A percentile compares a stretch with the other conserved stretches of the same genome.
These are phyloP conservation scores for Sanderia malayensis DNA, from an alignment of 30 jellyfish, hydroid and myxozoan species.

Conservation along the genomic window DNA sequence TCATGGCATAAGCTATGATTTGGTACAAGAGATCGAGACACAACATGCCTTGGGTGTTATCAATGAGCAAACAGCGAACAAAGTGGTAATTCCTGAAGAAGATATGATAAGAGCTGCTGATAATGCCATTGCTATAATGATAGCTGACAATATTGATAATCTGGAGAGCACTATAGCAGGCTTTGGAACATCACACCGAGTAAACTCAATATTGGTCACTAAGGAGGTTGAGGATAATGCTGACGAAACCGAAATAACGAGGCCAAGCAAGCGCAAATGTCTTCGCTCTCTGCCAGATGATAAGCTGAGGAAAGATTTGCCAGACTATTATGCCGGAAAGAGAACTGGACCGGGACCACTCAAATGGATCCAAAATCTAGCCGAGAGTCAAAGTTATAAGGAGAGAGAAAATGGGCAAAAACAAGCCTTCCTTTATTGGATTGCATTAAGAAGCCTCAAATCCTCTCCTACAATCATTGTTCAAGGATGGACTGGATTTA, in stretches of 20 bases:
- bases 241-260: not conserved
- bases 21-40: slow-evolving; percentile 36
- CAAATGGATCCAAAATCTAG: slow-evolving; percentile 1
- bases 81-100: slow-evolving; percentile 22
- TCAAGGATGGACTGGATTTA: slow-evolving; percentile 49
- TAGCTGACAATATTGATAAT: slow-evolving; percentile 22
- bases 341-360: slow-evolving; percentile 25
- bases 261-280: slow-evolving; percentile 12
- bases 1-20: slow-evolving; percentile 37
- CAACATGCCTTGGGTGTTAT: slow-evolving; percentile 22
- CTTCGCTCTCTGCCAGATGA: slow-evolving; percentile 15
- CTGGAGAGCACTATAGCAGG: slow-evolving; percentile 15
- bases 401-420: slow-evolving; percentile 3
- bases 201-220: slow-evolving; percentile 17
- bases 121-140: slow-evolving; percentile 2
- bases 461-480: slow-evolving; percentile 18
- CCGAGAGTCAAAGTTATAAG: not conserved
- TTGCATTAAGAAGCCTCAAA: slow-evolving; percentile 17
- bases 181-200: slow-evolving; percentile 20
- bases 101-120: not conserved
- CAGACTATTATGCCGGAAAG: slow-evolving; percentile 33
- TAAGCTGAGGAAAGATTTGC: slow-evolving; percentile 18
- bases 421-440: slow-evolving; percentile 7
- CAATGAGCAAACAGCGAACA: slow-evolving; percentile 28
- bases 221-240: slow-evolving; percentile 12